phyloP scores from a whole-genome alignment of 2,113 vertebrate genomes.

The Rattus rattus region DNA sequence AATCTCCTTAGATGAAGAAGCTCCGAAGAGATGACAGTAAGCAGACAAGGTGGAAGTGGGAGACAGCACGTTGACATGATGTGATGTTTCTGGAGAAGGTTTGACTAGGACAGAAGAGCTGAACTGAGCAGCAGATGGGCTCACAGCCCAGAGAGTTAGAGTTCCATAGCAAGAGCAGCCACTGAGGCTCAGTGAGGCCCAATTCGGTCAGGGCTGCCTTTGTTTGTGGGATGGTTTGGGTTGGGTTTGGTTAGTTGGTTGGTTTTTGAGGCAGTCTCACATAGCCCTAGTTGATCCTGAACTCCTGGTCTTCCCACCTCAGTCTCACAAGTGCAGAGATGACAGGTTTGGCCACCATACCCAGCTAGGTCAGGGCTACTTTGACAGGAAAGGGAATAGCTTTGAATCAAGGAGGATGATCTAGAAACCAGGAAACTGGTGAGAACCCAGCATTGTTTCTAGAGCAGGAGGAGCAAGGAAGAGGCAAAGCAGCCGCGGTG shows the following conservation, averaged over 20 bases:
- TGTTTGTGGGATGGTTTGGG: background rate
- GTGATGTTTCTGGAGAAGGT: background rate
- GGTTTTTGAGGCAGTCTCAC: background rate
- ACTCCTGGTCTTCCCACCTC: background rate
- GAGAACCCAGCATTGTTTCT: background rate
- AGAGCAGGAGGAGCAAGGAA: background rate
- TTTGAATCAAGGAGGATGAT: background rate
- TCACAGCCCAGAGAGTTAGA: background rate
- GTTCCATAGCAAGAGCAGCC: rapidly evolving
- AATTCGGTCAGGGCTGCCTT: background rate
- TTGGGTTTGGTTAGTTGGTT: background rate
- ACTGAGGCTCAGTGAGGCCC: background rate
- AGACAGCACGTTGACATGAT: background rate
- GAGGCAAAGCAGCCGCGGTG: background rate
- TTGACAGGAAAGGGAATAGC: background rate
- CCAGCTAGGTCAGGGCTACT: background rate
- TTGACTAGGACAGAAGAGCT: background rate
- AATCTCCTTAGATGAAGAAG: constrained; percentile 3
- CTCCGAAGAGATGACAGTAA: background rate
- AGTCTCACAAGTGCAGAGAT: no score
- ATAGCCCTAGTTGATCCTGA: background rate
- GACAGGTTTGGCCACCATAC: background rate
- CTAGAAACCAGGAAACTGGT: background rate
- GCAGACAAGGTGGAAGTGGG: background rate
- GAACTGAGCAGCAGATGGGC: background rate